Evolutionary conservation across 2,797 vertebrate species (phyloP).

Genomic region (Ptychobarbus kaznakovi): DNA sequence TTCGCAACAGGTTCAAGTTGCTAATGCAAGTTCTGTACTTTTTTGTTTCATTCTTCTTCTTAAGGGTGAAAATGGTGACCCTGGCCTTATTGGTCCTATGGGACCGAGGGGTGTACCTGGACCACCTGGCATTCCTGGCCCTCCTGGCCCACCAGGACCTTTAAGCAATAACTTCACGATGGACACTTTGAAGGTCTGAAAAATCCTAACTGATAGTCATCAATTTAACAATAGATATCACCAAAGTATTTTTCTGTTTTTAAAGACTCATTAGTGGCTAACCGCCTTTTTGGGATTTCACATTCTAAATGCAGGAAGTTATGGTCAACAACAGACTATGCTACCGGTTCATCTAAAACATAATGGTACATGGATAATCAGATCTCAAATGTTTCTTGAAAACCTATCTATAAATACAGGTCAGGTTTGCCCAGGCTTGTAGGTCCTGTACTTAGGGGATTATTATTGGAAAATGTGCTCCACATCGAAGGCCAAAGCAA

Average conservation of each 20-base stretch:
- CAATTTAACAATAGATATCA: not conserved
- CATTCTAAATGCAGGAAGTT: not conserved
- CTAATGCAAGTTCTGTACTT: not conserved
- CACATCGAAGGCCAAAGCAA: not conserved
- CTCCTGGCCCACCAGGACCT: slow-evolving; percentile 78
- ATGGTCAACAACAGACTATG: not conserved
- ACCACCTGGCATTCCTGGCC: slow-evolving; percentile 82
- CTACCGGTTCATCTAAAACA: not conserved
- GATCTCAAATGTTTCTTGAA: not conserved
- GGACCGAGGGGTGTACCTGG: slow-evolving; percentile 40
- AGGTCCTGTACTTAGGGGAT: not conserved
- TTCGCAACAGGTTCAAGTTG: not conserved
- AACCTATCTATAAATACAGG: not conserved
- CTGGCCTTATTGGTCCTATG: slow-evolving; percentile 79
- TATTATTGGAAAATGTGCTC: not conserved
- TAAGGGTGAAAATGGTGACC: slow-evolving; percentile 85
- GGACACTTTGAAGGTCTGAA: slow-evolving; percentile 64
- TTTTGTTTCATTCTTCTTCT: slow-evolving; percentile 36
- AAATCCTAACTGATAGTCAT: not conserved
- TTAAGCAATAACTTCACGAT: slow-evolving; percentile 70
- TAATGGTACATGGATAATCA: not conserved
- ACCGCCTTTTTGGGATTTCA: not conserved
- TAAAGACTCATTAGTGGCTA: not conserved
- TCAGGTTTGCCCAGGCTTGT: not conserved
- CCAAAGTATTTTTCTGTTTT: not conserved